phyloP scores from a whole-genome alignment of 2,797 vertebrate genomes.

The Phoxinus dragarum region DNA sequence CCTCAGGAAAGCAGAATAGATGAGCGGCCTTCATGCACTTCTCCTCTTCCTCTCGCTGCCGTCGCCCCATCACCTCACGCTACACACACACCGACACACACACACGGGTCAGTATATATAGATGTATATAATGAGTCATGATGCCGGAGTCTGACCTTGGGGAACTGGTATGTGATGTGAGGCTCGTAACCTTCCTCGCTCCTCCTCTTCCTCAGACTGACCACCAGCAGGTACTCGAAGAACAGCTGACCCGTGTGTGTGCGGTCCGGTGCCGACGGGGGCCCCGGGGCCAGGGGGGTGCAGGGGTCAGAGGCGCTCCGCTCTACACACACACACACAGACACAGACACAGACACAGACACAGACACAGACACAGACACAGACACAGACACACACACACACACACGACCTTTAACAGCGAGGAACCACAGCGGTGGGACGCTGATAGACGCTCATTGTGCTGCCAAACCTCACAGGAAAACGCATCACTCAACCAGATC shows the following conservation, averaged over 20 bases:
- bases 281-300: too few relatives aligned
- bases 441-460: not conserved
- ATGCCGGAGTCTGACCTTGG: conserved; percentile 82
- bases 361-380: not conserved
- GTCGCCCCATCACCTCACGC: conserved; percentile 86
- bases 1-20: conserved; percentile 94
- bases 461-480: not conserved
- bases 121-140: too few relatives aligned
- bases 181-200: conserved; percentile 83
- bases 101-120: too few relatives aligned
- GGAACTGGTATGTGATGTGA: conserved; percentile 93
- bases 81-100: conserved; percentile 55
- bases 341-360: not conserved
- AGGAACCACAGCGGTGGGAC: not conserved
- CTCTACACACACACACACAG: not conserved
- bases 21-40: conserved; percentile 88
- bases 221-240: conserved; percentile 95
- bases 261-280: conserved; percentile 32
- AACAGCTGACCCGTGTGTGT: conserved; percentile 86
- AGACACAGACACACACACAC: not conserved
- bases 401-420: not conserved
- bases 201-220: conserved; percentile 84
- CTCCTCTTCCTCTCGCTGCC: conserved; percentile 92
- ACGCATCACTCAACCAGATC: too few relatives aligned
- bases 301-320: not conserved